Evolutionary conservation across 1,140 invertebrate species (phyloP).

Genomic region (Fragariocoptes setiger): DNA sequence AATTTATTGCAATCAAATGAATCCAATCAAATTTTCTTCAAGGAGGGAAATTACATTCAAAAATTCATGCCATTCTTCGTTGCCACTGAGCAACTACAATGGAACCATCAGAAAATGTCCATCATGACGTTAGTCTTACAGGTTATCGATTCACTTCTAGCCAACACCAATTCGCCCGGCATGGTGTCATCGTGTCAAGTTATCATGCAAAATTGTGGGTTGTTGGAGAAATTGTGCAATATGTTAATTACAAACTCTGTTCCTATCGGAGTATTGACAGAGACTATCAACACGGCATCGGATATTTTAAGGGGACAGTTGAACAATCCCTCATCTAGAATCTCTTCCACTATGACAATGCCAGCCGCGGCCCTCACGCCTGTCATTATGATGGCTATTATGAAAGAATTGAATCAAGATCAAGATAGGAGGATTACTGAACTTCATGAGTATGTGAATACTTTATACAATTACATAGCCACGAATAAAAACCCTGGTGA

Average conservation of each 20-base stretch:
- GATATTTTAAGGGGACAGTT: not conserved
- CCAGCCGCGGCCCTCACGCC: no score
- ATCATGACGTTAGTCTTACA: conserved; percentile 31
- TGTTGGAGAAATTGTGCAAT: conserved; percentile 34
- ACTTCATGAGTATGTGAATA: no score
- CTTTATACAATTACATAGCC: no score
- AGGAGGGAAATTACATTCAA: conserved; percentile 78
- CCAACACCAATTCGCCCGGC: conserved; percentile 48
- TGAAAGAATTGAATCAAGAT: no score
- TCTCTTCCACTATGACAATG: not conserved
- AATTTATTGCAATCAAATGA: conserved; percentile 78
- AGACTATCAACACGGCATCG: conserved; percentile 16
- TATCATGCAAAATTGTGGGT: conserved; percentile 45
- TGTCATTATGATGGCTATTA: no score
- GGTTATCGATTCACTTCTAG: conserved; percentile 53
- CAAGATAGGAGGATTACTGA: no score
- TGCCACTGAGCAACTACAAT: conserved; percentile 35
- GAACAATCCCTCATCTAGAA: not conserved
- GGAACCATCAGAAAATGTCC: conserved; percentile 69
- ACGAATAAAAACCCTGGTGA: no score
- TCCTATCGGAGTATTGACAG: conserved; percentile 71
- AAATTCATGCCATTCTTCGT: conserved; percentile 39
- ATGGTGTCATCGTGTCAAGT: conserved; percentile 50
- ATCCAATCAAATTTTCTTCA: conserved; percentile 94
- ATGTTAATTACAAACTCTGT: conserved; percentile 84